Conservation (phyloP, 2,888 invertebrate genomes). For the Scaptomyza caliginosa region DNA sequence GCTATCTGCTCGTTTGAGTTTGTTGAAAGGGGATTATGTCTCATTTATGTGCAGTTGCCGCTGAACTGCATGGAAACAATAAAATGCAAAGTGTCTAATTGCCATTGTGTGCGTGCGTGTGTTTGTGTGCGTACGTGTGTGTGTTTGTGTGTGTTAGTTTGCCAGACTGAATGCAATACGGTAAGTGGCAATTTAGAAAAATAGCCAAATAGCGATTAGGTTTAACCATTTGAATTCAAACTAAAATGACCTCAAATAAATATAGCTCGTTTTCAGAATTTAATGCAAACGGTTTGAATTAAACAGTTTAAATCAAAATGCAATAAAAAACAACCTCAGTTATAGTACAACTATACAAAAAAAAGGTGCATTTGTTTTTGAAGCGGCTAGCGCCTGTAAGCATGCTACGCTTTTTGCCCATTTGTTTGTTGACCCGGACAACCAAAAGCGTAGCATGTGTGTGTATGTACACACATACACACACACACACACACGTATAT, state of each 20-base stretch:
- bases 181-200: not conserved
- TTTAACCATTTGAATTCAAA: not conserved
- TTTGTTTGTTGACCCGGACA: conserved; percentile 61
- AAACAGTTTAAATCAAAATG: not conserved
- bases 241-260: not conserved
- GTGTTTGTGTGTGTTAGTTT: not conserved
- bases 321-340: not conserved
- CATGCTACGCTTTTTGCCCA: conserved; percentile 55
- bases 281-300: not conserved
- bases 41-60: not conserved
- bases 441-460: conserved; percentile 32
- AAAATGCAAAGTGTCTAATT: not conserved
- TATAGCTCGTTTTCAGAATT: too few relatives aligned
- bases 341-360: not conserved
- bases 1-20: not conserved
- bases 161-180: not conserved
- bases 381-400: conserved; percentile 45
- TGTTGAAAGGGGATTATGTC: not conserved
- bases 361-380: conserved; percentile 24
- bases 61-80: not conserved
- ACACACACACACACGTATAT: not conserved
- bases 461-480: conserved; percentile 1
- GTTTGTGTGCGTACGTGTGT: not conserved
- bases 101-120: not conserved
- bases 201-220: not conserved